These are phyloP conservation scores for Porites divaricata DNA, from an alignment of 92 coral and sea anemone genomes.

Conservation along the genomic window DNA sequence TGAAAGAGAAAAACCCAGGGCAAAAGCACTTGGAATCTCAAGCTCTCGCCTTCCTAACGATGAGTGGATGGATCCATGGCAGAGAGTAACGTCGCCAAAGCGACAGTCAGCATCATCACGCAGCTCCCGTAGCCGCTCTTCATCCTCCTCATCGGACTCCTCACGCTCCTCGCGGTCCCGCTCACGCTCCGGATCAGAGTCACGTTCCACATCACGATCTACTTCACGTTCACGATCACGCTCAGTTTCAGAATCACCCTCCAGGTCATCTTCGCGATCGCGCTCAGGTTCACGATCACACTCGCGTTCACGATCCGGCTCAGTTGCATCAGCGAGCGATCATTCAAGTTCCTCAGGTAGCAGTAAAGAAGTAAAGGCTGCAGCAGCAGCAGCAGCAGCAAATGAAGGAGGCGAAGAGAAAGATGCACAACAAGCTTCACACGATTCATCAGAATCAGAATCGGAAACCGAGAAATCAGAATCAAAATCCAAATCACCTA, in stretches of 20 bases:
- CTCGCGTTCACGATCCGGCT: conserved; percentile 53
- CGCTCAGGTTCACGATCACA: conserved; percentile 71
- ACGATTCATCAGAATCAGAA: conserved; percentile 68
- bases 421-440: conserved; percentile 51
- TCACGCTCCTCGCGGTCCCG: conserved; percentile 80
- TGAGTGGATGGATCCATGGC: conserved; percentile 93
- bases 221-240: conserved; percentile 82
- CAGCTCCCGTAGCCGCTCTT: conserved; percentile 75
- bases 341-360: conserved; percentile 74
- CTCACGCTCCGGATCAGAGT: conserved; percentile 84
- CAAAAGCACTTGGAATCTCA: conserved; percentile 74
- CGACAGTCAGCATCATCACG: conserved; percentile 72
- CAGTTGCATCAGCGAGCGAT: conserved; percentile 79
- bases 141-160: conserved; percentile 85
- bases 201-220: conserved; percentile 92
- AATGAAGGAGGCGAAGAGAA: conserved; percentile 26
- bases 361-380: conserved; percentile 25
- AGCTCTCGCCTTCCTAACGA: conserved; percentile 82
- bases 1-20: conserved; percentile 62
- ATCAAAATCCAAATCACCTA: conserved; percentile 17
- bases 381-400: background rate
- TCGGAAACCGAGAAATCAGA: conserved; percentile 49
- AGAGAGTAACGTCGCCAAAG: conserved; percentile 84
- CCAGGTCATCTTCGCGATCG: conserved; percentile 78
- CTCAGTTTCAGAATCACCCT: conserved; percentile 77